Base-by-base conservation (phyloP, 2,888 invertebrate genomes). In the Euzetes globulus region DNA sequence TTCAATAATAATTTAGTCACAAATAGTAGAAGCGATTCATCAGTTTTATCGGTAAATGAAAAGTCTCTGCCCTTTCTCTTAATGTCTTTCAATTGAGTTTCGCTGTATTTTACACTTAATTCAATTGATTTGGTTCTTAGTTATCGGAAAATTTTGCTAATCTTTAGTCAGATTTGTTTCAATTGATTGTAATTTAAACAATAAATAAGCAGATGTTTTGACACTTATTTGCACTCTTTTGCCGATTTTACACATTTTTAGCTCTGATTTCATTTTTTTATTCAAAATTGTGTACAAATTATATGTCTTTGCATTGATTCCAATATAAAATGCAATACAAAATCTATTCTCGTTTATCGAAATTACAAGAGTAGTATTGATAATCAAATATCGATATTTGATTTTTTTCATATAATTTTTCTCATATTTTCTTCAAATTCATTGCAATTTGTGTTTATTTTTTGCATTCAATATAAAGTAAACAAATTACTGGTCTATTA, bases 361-460 rank as follows among this genome's bases (percentile, higher is more conserved):
- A 11, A 65, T 19, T 19, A 29, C 13, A 22, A 17, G 22, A 60
- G 33, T 19, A 19, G 5, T 65, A 33, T 33, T n/a, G 65, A 37
- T 37, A 65, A 65, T 25, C 33, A 65, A 41, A 41, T 68, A 25
- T 68, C 41, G 27, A 41, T 33, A 68, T 47, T 68, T 68, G 33
- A 25, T 29, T 37, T 68, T 9, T 17, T 68, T 68, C 25, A 25
- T 33, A 15, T 9, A 65, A 68, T 47, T 22, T n/a, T 22, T 29
- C 17, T 22, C 25, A 68, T 19, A 17, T 37, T n/a, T 45, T 68
- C 19, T 45, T 37, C 17, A 41, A 55, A 55, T 19, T 55, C 0
- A 11, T 11, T 1, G 25, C 1, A 55, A 55, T 19, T 55, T 55
- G 15, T 52, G 22, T 13, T 22, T 55, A 19, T 22, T 22, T 55